Conservation (phyloP, 2,113 vertebrate species). For the Manacus vitellinus region DNA sequence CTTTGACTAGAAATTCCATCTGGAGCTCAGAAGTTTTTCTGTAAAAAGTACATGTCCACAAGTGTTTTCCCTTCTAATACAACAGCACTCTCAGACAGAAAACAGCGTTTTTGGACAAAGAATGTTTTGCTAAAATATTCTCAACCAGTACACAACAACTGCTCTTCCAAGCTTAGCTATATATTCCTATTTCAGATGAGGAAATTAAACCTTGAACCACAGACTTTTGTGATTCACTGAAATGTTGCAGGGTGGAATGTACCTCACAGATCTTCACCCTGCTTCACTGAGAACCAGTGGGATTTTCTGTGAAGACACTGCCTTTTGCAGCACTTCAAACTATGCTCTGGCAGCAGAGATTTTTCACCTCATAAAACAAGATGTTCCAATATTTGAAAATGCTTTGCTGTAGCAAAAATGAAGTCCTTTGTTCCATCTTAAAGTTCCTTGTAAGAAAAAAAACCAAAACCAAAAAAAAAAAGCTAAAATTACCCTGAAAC, state of each 20-base stretch:
- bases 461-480: too few species aligned
- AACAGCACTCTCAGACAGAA: not conserved
- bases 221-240: not conserved
- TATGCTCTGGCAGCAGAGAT: not conserved
- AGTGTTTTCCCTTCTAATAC: not conserved
- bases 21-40: not conserved
- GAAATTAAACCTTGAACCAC: not conserved
- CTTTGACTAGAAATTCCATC: not conserved
- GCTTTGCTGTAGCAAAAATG: not conserved
- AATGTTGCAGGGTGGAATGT: not conserved
- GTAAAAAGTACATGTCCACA: not conserved
- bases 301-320: not conserved
- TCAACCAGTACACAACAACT: not conserved
- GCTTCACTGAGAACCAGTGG: not conserved
- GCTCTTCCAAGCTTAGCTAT: not conserved
- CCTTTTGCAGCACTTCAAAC: not conserved
- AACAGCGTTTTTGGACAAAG: not conserved
- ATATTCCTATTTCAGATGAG: not conserved
- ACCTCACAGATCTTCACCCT: not conserved
- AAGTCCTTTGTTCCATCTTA: not conserved
- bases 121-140: not conserved
- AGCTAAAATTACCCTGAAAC: not conserved
- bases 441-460: not conserved
- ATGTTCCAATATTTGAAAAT: constrained; percentile 14
- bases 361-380: constrained; percentile 49